phyloP scores from a whole-genome alignment of 2,888 invertebrate species.

The Leptopterna dolabrata region DNA sequence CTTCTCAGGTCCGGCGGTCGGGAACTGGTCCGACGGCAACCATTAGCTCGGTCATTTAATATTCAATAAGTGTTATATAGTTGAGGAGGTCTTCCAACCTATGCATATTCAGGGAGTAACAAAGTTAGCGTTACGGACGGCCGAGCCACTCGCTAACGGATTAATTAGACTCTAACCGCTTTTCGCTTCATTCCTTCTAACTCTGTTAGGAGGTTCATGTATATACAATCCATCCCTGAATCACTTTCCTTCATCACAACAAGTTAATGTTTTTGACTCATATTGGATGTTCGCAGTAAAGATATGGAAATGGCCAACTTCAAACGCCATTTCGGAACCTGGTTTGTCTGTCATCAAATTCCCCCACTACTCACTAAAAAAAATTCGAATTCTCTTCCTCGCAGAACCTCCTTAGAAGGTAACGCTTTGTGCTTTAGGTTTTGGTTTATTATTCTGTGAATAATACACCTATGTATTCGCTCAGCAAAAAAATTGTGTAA shows the following conservation, averaged over 20 bases:
- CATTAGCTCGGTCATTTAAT: slow-evolving; percentile 60
- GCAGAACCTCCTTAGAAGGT: too few species aligned
- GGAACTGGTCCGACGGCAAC: slow-evolving; percentile 44
- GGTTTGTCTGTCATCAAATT: too few species aligned
- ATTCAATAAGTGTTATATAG: slow-evolving; percentile 61
- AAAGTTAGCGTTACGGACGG: slow-evolving; percentile 59
- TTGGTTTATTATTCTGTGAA: too few species aligned
- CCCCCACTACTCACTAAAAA: too few species aligned
- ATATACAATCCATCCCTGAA: slow-evolving; percentile 15
- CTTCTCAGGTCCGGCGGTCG: background rate
- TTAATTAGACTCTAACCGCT: slow-evolving; percentile 58
- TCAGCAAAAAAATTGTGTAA: too few species aligned
- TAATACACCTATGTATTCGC: too few species aligned
- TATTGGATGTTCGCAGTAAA: too few species aligned
- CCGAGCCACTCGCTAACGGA: slow-evolving; percentile 56
- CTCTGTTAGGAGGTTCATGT: slow-evolving; percentile 13
- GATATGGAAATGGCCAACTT: too few species aligned
- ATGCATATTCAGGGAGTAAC: slow-evolving; percentile 60
- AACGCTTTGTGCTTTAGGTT: too few species aligned
- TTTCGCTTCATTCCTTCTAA: slow-evolving; percentile 47
- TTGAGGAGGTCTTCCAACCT: slow-evolving; percentile 56
- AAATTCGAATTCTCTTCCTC: too few species aligned
- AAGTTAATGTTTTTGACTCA: background rate
- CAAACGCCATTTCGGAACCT: too few species aligned
- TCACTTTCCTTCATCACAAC: background rate